phyloP scores from a whole-genome alignment of 1,140 invertebrate genomes.

The Drosophila willistoni region DNA sequence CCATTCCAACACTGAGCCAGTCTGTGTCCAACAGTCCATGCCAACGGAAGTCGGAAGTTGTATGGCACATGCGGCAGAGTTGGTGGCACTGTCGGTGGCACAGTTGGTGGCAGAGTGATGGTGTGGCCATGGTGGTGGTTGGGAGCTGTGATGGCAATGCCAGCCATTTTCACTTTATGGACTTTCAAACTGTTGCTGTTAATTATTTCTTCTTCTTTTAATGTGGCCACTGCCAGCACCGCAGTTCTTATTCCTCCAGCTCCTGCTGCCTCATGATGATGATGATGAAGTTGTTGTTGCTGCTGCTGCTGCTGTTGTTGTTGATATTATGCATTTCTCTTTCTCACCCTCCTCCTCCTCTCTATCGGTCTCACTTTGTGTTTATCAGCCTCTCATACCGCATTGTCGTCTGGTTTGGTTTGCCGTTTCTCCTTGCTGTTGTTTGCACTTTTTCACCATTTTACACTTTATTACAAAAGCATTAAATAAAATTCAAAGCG shows the following conservation, averaged over 20 bases:
- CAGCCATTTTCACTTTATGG: constrained; percentile 78
- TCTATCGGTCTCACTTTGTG: no score
- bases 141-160: constrained; percentile 44
- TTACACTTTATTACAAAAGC: constrained; percentile 82
- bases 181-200: constrained; percentile 81
- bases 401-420: constrained; percentile 13
- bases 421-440: constrained; percentile 54
- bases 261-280: constrained; percentile 21
- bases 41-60: constrained; percentile 77
- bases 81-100: constrained; percentile 33
- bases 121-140: background rate
- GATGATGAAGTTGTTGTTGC: constrained; percentile 48
- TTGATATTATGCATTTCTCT: constrained; percentile 68
- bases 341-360: background rate
- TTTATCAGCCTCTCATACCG: background rate
- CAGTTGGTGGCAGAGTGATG: constrained; percentile 22
- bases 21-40: constrained; percentile 37
- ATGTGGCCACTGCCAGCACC: constrained; percentile 69
- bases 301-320: constrained; percentile 49
- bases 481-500: constrained; percentile 82
- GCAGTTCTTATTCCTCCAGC: constrained; percentile 56
- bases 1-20: constrained; percentile 4
- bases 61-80: constrained; percentile 72
- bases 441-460: constrained; percentile 80
- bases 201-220: constrained; percentile 81